A percentile compares a stretch with the other conserved stretches of the same genome.
These are phyloP conservation scores for Lepidurus couesii DNA, from an alignment of 1,140 invertebrate species.

Conservation along the genomic window DNA sequence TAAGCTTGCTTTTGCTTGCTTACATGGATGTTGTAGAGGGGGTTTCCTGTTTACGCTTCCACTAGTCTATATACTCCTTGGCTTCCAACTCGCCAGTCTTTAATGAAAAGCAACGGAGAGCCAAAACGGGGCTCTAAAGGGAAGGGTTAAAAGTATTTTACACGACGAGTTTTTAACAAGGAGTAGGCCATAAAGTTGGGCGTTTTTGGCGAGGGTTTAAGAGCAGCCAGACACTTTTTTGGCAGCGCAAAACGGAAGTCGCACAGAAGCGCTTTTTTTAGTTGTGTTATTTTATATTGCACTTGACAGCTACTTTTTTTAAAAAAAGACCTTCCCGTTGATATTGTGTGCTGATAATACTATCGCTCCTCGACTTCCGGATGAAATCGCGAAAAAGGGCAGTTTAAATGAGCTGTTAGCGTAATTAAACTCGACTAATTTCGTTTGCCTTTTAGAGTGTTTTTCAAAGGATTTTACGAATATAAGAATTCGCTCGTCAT, in stretches of 20 bases:
- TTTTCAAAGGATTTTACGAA: no score
- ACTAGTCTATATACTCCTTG: background rate
- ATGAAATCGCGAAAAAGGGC: no score
- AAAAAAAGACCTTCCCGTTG: no score
- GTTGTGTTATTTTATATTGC: no score
- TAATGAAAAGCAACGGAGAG: no score
- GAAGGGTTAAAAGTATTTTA: background rate
- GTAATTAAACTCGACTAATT: no score
- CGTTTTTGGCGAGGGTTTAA: background rate
- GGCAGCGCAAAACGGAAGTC: background rate
- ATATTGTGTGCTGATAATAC: no score
- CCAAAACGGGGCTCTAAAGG: background rate
- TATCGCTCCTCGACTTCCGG: no score
- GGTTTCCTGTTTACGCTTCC: constrained; percentile 21
- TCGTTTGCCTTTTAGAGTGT: no score
- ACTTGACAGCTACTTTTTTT: background rate
- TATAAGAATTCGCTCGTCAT: no score
- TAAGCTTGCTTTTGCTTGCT: background rate
- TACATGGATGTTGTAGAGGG: background rate
- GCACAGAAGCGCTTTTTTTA: background rate
- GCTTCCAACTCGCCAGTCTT: background rate
- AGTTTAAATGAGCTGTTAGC: no score
- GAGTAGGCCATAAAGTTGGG: constrained; percentile 13
- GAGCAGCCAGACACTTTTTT: background rate
- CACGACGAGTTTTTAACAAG: background rate